phyloP scores from a whole-genome alignment of 2,888 invertebrate species.

The Artemia sinica region DNA sequence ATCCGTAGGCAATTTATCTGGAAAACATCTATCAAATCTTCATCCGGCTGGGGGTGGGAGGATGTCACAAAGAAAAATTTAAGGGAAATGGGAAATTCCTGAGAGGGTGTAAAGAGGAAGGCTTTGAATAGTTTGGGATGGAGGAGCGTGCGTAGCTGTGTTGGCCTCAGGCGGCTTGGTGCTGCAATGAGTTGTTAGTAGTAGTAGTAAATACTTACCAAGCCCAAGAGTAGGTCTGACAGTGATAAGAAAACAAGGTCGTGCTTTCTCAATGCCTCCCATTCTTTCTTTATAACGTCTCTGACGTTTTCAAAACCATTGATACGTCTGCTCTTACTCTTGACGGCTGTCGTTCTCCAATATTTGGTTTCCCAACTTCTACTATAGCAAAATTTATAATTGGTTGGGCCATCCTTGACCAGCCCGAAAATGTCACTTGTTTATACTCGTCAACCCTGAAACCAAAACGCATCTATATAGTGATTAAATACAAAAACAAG shows the following conservation, averaged over 20 bases:
- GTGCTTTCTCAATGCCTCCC: slow-evolving; percentile 90
- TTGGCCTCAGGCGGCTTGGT: no score
- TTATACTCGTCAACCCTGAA: slow-evolving; percentile 66
- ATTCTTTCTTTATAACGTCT: slow-evolving; percentile 79
- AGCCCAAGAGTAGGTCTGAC: slow-evolving; percentile 67
- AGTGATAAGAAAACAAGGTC: slow-evolving; percentile 89
- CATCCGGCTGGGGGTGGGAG: no score
- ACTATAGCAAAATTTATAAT: slow-evolving; percentile 80
- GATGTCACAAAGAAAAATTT: slow-evolving; percentile 1
- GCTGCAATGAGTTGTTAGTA: no score
- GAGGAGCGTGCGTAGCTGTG: no score
- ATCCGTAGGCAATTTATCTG: no score
- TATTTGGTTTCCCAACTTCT: slow-evolving; percentile 79
- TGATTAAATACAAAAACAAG: no score
- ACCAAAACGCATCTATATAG: slow-evolving; percentile 6
- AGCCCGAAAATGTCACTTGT: slow-evolving; percentile 78
- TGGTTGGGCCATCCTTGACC: slow-evolving; percentile 97
- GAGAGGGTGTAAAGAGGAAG: no score
- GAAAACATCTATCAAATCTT: no score
- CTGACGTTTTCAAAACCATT: slow-evolving; percentile 79
- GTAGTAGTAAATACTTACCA: slow-evolving; percentile 38
- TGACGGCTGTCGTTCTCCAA: slow-evolving; percentile 84
- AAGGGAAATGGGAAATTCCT: no score
- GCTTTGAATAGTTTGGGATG: no score
- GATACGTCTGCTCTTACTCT: slow-evolving; percentile 86